phyloP scores from a whole-genome alignment of 2,888 invertebrate genomes.

The Petrolisthes cinctipes region DNA sequence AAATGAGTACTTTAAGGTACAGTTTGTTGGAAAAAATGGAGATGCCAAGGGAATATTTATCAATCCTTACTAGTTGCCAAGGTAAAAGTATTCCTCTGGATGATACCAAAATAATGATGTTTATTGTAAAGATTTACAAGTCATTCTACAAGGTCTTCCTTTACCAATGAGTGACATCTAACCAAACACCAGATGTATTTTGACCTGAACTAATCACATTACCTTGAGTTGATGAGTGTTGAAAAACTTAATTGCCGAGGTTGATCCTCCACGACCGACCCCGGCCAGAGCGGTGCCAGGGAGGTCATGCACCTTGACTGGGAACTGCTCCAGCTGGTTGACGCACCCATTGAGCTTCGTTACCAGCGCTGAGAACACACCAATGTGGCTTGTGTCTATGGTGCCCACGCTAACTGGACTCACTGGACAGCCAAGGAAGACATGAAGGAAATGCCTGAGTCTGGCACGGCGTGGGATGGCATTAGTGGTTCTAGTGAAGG shows the following conservation, averaged over 20 bases:
- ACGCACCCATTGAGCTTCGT: conserved; percentile 94
- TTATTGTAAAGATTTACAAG: too few species aligned
- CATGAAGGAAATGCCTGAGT: conserved; percentile 88
- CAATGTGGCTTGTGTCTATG: conserved; percentile 66
- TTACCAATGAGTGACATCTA: too few species aligned
- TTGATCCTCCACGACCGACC: conserved; percentile 73
- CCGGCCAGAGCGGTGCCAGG: conserved; percentile 79
- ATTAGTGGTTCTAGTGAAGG: neutral
- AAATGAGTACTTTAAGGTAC: too few species aligned
- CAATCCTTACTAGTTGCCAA: too few species aligned
- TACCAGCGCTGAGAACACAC: conserved; percentile 85
- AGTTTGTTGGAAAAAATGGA: neutral
- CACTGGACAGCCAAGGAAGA: conserved; percentile 86
- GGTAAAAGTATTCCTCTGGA: too few species aligned
- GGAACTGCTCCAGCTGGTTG: conserved; percentile 97
- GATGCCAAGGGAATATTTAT: too few species aligned
- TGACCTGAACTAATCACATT: neutral
- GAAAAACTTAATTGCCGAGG: conserved; percentile 95
- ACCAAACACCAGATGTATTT: neutral
- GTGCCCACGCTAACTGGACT: conserved; percentile 68
- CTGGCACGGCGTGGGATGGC: conserved; percentile 69
- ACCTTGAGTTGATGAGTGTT: conserved; percentile 99
- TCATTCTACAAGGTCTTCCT: too few species aligned
- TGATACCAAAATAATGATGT: too few species aligned
- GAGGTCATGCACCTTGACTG: conserved; percentile 95